Evolutionary conservation across 1,140 invertebrate genomes (phyloP).

Genomic region (Ylistrum balloti): DNA sequence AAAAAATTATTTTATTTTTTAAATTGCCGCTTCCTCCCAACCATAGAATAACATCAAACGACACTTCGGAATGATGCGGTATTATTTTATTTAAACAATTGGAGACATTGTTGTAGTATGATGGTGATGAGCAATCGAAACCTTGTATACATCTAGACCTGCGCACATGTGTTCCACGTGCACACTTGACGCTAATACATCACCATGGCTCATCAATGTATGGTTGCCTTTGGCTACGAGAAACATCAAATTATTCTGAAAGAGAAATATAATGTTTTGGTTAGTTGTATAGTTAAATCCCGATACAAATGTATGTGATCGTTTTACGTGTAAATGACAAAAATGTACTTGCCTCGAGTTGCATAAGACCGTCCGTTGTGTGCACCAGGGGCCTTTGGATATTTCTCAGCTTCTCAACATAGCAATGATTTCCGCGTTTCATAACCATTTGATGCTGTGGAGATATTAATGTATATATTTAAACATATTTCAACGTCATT

Average conservation of each 20-base stretch:
- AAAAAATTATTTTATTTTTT: too few species aligned
- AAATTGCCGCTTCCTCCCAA: too few species aligned
- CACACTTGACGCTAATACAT: neutral
- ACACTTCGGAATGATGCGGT: too few species aligned
- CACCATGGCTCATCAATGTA: neutral
- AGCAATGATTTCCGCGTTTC: neutral
- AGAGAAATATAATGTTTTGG: too few species aligned
- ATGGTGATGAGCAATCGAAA: neutral
- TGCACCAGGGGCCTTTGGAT: neutral
- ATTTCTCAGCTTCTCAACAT: neutral
- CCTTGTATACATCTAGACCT: neutral
- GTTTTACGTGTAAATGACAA: too few species aligned
- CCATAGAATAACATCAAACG: too few species aligned
- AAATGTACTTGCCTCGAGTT: neutral
- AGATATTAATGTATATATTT: too few species aligned
- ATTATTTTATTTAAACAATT: slow-evolving; percentile 13
- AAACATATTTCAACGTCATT: too few species aligned
- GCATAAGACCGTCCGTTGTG: neutral
- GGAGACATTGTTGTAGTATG: neutral
- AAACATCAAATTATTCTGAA: neutral
- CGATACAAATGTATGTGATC: too few species aligned
- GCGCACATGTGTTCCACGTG: neutral
- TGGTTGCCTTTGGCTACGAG: slow-evolving; percentile 1
- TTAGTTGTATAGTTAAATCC: too few species aligned
- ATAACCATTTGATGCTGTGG: neutral